Evolutionary conservation across 2,888 invertebrate genomes (phyloP).

Genomic region (Labia minor): DNA sequence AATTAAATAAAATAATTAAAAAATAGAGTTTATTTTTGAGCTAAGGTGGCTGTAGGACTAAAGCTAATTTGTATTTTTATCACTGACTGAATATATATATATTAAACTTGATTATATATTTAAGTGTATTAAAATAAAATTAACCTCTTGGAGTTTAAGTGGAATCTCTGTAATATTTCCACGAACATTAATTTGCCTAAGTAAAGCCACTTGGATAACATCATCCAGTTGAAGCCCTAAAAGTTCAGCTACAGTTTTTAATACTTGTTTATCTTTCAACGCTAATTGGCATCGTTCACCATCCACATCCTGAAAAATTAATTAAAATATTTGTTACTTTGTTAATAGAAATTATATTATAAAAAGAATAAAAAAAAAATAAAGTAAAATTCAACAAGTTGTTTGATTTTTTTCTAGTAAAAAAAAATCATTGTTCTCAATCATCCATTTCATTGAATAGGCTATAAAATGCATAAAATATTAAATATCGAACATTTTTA

Average conservation of each 20-base stretch:
- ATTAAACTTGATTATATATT: no score
- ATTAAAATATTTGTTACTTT: not conserved
- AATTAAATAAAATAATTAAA: no score
- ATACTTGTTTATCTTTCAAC: slow-evolving; percentile 56
- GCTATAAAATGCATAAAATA: no score
- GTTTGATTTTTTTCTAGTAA: no score
- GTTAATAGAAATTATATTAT: not conserved
- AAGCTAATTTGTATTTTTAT: no score
- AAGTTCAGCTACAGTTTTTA: slow-evolving; percentile 59
- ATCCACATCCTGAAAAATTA: slow-evolving; percentile 57
- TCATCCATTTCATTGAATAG: no score
- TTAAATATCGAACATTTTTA: slow-evolving; percentile 29
- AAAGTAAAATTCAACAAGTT: no score
- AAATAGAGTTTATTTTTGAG: no score
- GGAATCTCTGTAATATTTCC: slow-evolving; percentile 91
- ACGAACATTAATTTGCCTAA: slow-evolving; percentile 78
- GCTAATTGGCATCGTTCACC: slow-evolving; percentile 73
- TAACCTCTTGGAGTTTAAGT: slow-evolving; percentile 70
- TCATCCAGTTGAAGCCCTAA: slow-evolving; percentile 65
- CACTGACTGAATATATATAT: no score
- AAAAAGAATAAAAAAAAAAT: not conserved
- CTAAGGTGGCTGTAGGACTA: no score
- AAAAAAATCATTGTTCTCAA: no score
- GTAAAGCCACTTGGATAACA: slow-evolving; percentile 60
- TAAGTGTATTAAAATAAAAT: slow-evolving; percentile 22